Base-by-base conservation (phyloP, 2,888 invertebrate species). In the Nyleta sp. region DNA sequence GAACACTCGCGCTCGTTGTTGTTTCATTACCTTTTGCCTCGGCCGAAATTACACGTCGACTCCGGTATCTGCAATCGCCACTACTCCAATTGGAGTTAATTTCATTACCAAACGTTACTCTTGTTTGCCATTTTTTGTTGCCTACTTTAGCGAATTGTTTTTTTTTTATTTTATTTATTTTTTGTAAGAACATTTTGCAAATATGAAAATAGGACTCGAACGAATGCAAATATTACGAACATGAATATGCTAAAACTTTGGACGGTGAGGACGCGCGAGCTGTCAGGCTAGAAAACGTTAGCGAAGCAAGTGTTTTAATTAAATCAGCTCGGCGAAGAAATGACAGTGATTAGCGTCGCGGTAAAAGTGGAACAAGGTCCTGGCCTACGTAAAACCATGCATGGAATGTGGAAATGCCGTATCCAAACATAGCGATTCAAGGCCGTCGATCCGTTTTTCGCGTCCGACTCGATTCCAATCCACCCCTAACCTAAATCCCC, bases 281-380 rank as follows among this genome's bases (percentile, higher is more conserved):
- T 50, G 50, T 67, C 42, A 33, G 50, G 24, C 38, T 73, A 42
- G 72, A 71, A 65, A 77, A 68, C 53, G 59, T 42, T 62, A 50
- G 55, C 62, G 13, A 35, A 35, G 24, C 62, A 42, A 44, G 50
- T 62, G 73, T 35, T 68, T 78, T 64, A 78, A 73, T 78, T 68
- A 78, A 78, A 73, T 53, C 55, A 28, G 20, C 24, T 52, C 33
- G n/a, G 68, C 62, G 40, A 62, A 80, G 77, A 74, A 77, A 77
- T 65, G 52, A 64, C 77, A 74, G 67, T 71, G 78, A 77, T 78
- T 78, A 78, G 80, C 75, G 68, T 62, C 53, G 52, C 28, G 48
- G 70, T 62, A 78, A 75, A 80, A 78, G 75, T 80, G 68, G 80
- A 75, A 78, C 80, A 78, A 80, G 80, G 78, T 68, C 78, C 75